phyloP scores from a whole-genome alignment of 2,113 vertebrate species.

The Elgaria multicarinata region DNA sequence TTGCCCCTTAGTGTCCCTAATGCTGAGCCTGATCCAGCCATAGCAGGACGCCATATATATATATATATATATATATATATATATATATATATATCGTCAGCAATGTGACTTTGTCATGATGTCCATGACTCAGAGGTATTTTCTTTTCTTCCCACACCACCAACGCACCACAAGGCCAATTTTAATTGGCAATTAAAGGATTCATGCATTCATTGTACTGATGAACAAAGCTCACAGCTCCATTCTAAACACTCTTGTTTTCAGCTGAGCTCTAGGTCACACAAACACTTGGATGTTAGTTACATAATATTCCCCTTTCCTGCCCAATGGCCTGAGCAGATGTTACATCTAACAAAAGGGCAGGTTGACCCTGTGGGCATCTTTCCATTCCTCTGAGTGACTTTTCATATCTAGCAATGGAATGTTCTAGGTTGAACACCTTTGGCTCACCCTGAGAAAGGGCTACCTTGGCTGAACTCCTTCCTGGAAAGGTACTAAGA shows the following conservation, averaged over 20 bases:
- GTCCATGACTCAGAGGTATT: background rate
- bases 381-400: background rate
- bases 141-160: background rate
- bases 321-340: background rate
- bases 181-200: background rate
- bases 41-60: too few relatives aligned
- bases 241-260: background rate
- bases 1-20: too few relatives aligned
- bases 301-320: background rate
- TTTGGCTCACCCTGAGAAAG: background rate
- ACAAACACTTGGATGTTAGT: background rate
- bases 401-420: background rate
- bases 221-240: background rate
- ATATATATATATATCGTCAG: background rate
- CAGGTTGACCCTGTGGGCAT: background rate
- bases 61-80: background rate
- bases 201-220: background rate
- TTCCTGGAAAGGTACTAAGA: background rate
- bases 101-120: background rate
- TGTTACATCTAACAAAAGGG: background rate
- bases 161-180: background rate
- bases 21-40: too few relatives aligned
- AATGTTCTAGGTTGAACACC: background rate
- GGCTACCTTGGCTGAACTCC: too few relatives aligned
- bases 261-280: background rate